These are phyloP conservation scores for Archips xylosteana DNA, from an alignment of 2,888 invertebrate species.

Conservation along the genomic window DNA sequence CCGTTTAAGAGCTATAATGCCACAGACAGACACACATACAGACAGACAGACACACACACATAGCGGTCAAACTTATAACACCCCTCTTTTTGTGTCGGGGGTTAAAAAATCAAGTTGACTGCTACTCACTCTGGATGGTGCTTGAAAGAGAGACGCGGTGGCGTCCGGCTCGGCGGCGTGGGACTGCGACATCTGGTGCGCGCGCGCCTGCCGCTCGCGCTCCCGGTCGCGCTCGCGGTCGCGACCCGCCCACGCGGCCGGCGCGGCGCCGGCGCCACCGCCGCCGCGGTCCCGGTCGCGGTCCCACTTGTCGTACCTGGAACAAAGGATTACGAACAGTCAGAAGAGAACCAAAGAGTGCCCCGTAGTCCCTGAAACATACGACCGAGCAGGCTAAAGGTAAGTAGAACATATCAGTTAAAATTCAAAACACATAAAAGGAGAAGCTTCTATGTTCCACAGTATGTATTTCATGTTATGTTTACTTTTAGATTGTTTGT, in stretches of 20 bases:
- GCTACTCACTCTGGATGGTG: conserved; percentile 87
- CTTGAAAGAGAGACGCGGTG: conserved; percentile 86
- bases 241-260: conserved; percentile 67
- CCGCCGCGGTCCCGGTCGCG: conserved; percentile 70
- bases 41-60: too few species aligned
- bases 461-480: too few species aligned
- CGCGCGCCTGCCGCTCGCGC: conserved; percentile 91
- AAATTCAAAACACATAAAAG: too few species aligned
- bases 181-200: conserved; percentile 89
- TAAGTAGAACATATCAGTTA: too few species aligned
- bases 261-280: conserved; percentile 54
- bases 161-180: conserved; percentile 86
- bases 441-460: too few species aligned
- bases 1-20: too few species aligned
- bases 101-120: neutral
- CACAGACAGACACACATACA: too few species aligned
- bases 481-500: too few species aligned
- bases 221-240: conserved; percentile 92
- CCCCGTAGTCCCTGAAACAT: too few species aligned
- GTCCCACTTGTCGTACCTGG: conserved; percentile 84
- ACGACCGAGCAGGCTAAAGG: too few species aligned
- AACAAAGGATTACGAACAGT: conserved; percentile 49
- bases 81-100: too few species aligned
- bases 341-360: neutral
- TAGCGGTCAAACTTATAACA: too few species aligned